A percentile compares a stretch with the other conserved stretches of the same genome.
Conservation (phyloP, 92 coral and sea anemone genomes). For the Metridium senile region DNA sequence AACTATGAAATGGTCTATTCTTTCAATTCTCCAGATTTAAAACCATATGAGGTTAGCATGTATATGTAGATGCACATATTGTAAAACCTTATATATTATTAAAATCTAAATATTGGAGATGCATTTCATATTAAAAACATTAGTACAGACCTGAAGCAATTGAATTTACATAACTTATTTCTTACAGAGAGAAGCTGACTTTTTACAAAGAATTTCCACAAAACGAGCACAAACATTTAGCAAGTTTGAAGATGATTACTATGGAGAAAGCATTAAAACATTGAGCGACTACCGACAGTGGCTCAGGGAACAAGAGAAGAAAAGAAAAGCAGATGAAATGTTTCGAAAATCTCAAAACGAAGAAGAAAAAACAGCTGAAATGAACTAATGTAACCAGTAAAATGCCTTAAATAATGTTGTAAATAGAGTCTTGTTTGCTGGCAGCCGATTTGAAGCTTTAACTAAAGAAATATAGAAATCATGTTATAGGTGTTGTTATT, state of each 20-base stretch:
- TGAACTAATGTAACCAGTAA: constrained; percentile 3
- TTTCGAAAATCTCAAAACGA: constrained; percentile 67
- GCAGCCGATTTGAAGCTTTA: not conserved
- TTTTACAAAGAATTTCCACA: constrained; percentile 78
- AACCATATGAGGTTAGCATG: too few species aligned
- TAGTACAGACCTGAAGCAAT: too few species aligned
- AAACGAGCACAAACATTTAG: constrained; percentile 89
- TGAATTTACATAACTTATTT: too few species aligned
- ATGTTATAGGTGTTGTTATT: not conserved
- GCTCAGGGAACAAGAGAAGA: constrained; percentile 93
- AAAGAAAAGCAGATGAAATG: constrained; percentile 77
- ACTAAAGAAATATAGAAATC: not conserved
- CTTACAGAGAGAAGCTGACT: constrained; percentile 90
- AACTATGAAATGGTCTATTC: too few species aligned
- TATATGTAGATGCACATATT: too few species aligned
- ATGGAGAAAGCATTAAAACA: constrained; percentile 96
- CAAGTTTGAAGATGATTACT: constrained; percentile 98
- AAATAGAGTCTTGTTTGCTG: not conserved
- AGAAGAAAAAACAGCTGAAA: constrained; percentile 45
- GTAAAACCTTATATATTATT: too few species aligned
- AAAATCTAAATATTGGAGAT: too few species aligned
- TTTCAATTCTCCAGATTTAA: too few species aligned
- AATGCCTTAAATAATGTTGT: constrained; percentile 3
- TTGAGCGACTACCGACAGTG: constrained; percentile 98
- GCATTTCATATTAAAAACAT: too few species aligned